These are phyloP conservation scores for Trissolcus basalis DNA, from an alignment of 1,140 invertebrate species.

Conservation along the genomic window DNA sequence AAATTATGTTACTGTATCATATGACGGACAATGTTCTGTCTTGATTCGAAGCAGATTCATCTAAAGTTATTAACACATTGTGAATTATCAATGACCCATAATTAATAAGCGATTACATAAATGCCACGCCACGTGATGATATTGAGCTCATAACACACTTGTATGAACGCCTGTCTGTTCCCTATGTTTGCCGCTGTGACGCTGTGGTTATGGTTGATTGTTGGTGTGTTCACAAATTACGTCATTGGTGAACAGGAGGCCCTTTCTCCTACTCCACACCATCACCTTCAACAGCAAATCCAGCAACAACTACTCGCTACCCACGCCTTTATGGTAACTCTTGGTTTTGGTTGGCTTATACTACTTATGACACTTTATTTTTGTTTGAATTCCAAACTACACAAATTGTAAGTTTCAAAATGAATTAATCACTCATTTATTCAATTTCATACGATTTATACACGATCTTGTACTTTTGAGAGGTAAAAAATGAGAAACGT, in stretches of 20 bases:
- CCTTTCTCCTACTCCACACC: constrained; percentile 75
- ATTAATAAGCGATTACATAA: constrained; percentile 60
- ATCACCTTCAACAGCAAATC: constrained; percentile 78
- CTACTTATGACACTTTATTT: constrained; percentile 69
- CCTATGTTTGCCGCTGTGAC: constrained; percentile 77
- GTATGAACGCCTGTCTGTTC: constrained; percentile 77
- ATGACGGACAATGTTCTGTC: too few relatives aligned
- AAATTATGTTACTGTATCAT: background rate
- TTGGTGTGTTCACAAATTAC: constrained; percentile 77
- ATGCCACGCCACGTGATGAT: constrained; percentile 71
- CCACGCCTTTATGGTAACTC: constrained; percentile 78
- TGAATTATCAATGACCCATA: constrained; percentile 53
- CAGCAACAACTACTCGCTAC: constrained; percentile 78
- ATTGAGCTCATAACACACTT: constrained; percentile 73
- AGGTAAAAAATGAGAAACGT: constrained; percentile 1
- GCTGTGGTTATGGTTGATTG: constrained; percentile 77
- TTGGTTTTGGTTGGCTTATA: constrained; percentile 77
- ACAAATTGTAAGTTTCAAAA: constrained; percentile 6
- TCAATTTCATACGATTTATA: too few relatives aligned
- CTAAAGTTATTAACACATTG: constrained; percentile 59
- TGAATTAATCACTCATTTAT: background rate
- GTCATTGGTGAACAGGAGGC: constrained; percentile 77
- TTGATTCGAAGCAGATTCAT: constrained; percentile 14
- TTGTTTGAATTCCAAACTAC: constrained; percentile 27
- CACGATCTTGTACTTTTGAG: too few relatives aligned